A percentile compares a stretch with the other conserved stretches of the same genome.
Conservation (phyloP, 2,797 vertebrate species). For the Sebastiscus albofasciatus region DNA sequence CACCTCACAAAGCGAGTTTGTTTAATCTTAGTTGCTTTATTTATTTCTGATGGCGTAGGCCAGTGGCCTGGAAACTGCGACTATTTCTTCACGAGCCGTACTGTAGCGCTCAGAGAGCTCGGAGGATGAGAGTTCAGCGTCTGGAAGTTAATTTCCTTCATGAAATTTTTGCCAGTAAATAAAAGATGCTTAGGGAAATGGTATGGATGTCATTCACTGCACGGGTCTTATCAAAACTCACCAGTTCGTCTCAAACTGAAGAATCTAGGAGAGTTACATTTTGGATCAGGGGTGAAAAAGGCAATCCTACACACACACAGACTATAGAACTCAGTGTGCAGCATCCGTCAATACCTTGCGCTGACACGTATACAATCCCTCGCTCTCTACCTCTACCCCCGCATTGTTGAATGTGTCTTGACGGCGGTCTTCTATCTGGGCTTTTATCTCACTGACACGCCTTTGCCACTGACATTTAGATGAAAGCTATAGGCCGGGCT, state of each 20-base stretch:
- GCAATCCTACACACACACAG: slow-evolving; percentile 8
- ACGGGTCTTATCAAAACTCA: slow-evolving; percentile 1
- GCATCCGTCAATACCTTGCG: slow-evolving; percentile 51
- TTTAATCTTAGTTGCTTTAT: slow-evolving; percentile 26
- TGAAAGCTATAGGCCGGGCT: slow-evolving; percentile 67
- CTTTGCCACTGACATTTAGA: slow-evolving; percentile 75
- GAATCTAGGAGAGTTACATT: slow-evolving; percentile 27
- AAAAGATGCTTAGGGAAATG: slow-evolving; percentile 14
- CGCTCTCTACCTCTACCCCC: slow-evolving; percentile 41
- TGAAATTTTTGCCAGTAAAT: slow-evolving; percentile 12
- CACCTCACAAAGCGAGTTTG: slow-evolving; percentile 27
- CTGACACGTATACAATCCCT: slow-evolving; percentile 53
- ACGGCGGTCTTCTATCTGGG: slow-evolving; percentile 53
- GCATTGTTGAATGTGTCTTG: slow-evolving; percentile 52
- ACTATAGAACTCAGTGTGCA: slow-evolving; percentile 25
- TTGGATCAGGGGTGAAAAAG: slow-evolving; percentile 15
- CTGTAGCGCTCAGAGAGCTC: neutral
- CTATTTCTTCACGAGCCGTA: neutral
- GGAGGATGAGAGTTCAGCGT: neutral
- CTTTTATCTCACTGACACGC: slow-evolving; percentile 71
- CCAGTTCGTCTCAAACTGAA: slow-evolving; percentile 11
- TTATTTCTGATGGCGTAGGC: neutral
- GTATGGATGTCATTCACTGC: neutral
- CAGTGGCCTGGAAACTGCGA: slow-evolving; percentile 28
- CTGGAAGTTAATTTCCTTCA: slow-evolving; percentile 27